Conservation (phyloP, 2,797 vertebrate genomes). For the Cygnus olor region DNA sequence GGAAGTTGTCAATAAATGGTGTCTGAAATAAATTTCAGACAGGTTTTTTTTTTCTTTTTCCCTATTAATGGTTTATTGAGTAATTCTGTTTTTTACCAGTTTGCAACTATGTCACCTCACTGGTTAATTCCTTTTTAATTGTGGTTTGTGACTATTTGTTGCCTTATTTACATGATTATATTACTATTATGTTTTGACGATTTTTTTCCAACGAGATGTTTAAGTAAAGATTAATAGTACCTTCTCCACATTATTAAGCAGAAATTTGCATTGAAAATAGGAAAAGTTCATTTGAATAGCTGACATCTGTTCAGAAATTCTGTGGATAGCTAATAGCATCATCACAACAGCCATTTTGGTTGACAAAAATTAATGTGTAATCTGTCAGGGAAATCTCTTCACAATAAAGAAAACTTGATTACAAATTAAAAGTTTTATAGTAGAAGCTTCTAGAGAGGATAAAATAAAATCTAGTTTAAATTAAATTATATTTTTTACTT, state of each 20-base stretch:
- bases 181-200: rapidly evolving
- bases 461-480: background rate
- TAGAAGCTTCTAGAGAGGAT: background rate
- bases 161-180: background rate
- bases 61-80: background rate
- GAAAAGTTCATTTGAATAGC: background rate
- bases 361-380: background rate
- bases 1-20: background rate
- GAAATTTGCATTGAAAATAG: background rate
- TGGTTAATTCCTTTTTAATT: background rate
- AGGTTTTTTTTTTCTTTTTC: background rate
- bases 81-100: background rate
- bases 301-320: background rate
- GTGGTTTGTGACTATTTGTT: background rate
- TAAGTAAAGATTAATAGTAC: background rate
- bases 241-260: background rate
- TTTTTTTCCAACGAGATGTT: background rate
- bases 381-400: background rate
- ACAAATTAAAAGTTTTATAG: background rate
- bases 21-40: background rate
- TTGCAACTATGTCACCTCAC: background rate
- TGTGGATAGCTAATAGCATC: background rate
- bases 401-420: background rate
- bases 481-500: background rate
- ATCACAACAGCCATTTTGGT: background rate